phyloP scores from a whole-genome alignment of 2,113 vertebrate species.

The Noctilio leporinus region DNA sequence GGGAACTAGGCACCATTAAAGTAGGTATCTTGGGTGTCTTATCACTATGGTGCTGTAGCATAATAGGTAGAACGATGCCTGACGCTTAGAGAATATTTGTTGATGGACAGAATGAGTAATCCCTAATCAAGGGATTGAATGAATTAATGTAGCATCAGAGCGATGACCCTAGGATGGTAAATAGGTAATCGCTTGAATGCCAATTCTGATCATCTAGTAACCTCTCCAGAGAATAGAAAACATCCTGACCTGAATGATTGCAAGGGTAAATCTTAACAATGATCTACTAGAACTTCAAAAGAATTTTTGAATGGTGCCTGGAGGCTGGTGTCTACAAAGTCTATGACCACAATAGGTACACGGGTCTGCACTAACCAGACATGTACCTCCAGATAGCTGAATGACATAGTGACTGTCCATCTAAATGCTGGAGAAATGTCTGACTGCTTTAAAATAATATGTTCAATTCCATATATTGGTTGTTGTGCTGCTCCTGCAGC shows the following conservation, averaged over 20 bases:
- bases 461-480: not conserved
- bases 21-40: not conserved
- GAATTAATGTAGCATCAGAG: not conserved
- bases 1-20: not conserved
- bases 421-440: not conserved
- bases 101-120: not conserved
- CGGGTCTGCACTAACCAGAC: not conserved
- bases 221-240: not conserved
- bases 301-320: not conserved
- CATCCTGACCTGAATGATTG: not conserved
- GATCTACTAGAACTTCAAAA: not conserved
- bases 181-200: not conserved
- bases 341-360: not conserved
- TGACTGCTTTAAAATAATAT: not conserved
- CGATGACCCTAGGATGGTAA: not conserved
- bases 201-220: not conserved
- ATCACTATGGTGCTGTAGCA: not conserved
- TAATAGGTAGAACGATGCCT: not conserved
- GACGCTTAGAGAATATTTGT: not conserved
- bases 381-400: not conserved
- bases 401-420: not conserved
- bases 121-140: not conserved
- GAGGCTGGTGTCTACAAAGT: not conserved
- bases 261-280: not conserved
- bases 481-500: not conserved